Evolutionary conservation across 30 jellyfish, hydroid and myxozoan genomes (phyloP).

Genomic region (Pelagia noctiluca): DNA sequence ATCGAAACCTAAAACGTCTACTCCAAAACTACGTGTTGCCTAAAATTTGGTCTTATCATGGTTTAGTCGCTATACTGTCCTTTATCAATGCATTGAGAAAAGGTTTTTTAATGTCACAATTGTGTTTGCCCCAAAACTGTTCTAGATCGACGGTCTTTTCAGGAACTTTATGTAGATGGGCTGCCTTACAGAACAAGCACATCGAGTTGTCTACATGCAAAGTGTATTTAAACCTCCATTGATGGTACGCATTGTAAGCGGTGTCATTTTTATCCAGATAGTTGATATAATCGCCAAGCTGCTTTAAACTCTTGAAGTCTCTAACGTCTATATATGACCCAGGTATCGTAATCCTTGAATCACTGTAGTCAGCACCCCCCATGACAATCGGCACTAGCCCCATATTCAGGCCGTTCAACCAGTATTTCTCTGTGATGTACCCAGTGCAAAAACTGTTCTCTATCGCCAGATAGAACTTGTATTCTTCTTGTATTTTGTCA

Average conservation of each 20-base stretch:
- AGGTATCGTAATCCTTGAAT: slow-evolving; percentile 67
- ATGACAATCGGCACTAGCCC: slow-evolving; percentile 88
- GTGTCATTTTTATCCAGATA: slow-evolving; percentile 75
- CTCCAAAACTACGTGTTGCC: too few relatives aligned
- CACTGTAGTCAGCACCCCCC: slow-evolving; percentile 81
- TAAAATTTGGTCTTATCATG: too few relatives aligned
- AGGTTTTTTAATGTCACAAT: slow-evolving; percentile 43
- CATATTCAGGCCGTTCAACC: slow-evolving; percentile 70
- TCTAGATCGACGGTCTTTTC: slow-evolving; percentile 59
- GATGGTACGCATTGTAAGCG: slow-evolving; percentile 79
- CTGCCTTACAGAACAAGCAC: slow-evolving; percentile 84
- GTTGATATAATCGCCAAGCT: slow-evolving; percentile 60
- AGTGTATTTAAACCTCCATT: slow-evolving; percentile 78
- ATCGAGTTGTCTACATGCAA: slow-evolving; percentile 49
- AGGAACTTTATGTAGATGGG: slow-evolving; percentile 38
- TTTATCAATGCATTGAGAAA: not conserved
- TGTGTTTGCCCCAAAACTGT: slow-evolving; percentile 66
- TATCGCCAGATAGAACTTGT: slow-evolving; percentile 85
- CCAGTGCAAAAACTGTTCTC: slow-evolving; percentile 90
- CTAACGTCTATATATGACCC: slow-evolving; percentile 69
- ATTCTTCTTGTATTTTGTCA: slow-evolving; percentile 60
- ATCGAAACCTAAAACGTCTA: too few relatives aligned
- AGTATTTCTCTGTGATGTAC: slow-evolving; percentile 91
- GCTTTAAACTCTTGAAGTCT: slow-evolving; percentile 48
- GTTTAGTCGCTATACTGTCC: not conserved